A percentile compares a stretch with the other conserved stretches of the same genome.
Evolutionary conservation across 2,888 invertebrate species (phyloP).

Genomic region (Alloscopus bannaensis): DNA sequence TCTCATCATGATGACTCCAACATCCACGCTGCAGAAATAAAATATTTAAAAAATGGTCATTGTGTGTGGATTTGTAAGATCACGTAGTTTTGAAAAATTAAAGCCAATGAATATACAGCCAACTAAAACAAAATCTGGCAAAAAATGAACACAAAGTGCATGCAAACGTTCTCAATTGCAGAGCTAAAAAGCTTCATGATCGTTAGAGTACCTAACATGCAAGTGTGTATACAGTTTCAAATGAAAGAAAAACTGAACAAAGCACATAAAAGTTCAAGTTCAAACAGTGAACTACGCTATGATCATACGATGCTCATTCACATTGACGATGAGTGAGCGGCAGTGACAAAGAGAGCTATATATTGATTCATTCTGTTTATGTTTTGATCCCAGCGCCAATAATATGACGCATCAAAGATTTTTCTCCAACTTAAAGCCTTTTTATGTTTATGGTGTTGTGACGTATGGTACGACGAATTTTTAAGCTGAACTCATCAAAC

Average conservation of each 20-base stretch:
- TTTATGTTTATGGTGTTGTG: background rate
- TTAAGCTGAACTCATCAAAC: conserved; percentile 15
- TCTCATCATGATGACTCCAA: conserved; percentile 40
- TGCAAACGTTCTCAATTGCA: too few relatives aligned
- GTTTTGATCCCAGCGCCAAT: background rate
- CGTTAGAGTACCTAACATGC: too few relatives aligned
- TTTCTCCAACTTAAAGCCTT: conserved; percentile 20
- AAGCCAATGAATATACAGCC: background rate
- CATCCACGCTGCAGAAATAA: conserved; percentile 33
- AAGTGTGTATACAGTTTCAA: too few relatives aligned
- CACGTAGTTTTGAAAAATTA: too few relatives aligned
- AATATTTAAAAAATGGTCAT: too few relatives aligned
- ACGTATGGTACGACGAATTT: background rate
- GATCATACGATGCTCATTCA: background rate
- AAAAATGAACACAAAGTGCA: conserved; percentile 4
- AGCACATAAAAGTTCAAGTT: conserved; percentile 44
- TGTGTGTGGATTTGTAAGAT: background rate
- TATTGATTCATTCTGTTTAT: conserved; percentile 39
- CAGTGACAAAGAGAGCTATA: conserved; percentile 26
- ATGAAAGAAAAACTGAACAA: conserved; percentile 1
- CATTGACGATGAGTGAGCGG: conserved; percentile 10
- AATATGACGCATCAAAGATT: conserved; percentile 3
- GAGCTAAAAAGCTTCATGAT: too few relatives aligned
- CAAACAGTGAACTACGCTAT: conserved; percentile 36
- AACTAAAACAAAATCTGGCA: background rate